Conservation (phyloP, 2,113 vertebrate genomes). For the Herpailurus yagouaroundi region DNA sequence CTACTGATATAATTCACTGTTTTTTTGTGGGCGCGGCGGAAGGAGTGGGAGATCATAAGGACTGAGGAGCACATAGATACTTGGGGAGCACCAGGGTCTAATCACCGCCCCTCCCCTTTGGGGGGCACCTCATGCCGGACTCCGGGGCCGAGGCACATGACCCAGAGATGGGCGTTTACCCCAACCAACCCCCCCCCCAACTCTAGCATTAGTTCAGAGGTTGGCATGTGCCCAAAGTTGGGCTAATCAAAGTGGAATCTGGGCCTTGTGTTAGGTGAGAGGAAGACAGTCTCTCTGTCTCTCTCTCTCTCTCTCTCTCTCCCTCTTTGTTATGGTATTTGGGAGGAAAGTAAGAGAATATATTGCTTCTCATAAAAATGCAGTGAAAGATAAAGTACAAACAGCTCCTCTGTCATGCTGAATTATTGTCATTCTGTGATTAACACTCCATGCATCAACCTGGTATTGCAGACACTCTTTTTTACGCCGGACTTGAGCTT, state of each 20-base stretch:
- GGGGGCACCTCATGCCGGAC: background rate
- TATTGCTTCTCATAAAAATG: constrained; percentile 12
- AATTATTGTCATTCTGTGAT: background rate
- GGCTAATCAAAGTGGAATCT: background rate
- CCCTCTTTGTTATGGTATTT: background rate
- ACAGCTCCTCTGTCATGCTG: background rate
- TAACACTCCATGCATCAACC: background rate
- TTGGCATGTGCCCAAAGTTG: background rate
- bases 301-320: background rate
- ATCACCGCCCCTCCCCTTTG: too few species aligned
- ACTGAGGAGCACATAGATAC: background rate
- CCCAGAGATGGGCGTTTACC: background rate
- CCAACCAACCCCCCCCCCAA: background rate
- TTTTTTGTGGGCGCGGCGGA: accelerated
- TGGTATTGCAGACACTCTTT: background rate
- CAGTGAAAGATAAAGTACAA: background rate
- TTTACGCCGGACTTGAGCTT: background rate
- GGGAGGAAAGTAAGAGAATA: background rate
- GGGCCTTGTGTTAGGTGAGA: background rate
- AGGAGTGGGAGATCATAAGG: background rate
- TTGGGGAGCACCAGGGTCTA: background rate
- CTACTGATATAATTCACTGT: too few species aligned
- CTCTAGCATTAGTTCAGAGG: background rate
- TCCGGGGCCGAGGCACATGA: background rate
- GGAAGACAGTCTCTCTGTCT: background rate